Base-by-base conservation (phyloP, 1,140 invertebrate species). In the Trachymyrmex cornetzi region DNA sequence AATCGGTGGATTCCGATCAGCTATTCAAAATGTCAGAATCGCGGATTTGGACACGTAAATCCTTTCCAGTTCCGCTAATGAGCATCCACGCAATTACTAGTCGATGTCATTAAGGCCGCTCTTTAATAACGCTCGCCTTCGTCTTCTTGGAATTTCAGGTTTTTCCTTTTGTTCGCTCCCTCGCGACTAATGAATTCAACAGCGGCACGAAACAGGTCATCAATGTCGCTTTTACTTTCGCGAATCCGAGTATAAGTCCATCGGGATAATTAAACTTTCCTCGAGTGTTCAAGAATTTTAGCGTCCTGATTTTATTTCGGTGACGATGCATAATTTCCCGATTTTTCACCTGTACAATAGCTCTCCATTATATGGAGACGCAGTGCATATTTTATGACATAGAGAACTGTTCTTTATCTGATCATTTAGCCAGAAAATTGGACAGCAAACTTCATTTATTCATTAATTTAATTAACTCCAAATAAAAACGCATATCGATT, bases 111-210 rank as follows among this genome's bases (percentile, higher is more conserved):
- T 71, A 72, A 55, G 24, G n/a, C 22, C 38, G 64, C 50, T 81
- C 79, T 81, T 81, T 71, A 81, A 57, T 44, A 69, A 66, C 64
- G 50, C 24, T 22, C 19, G 2, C 12, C 24, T 11, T 22, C 19
- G 5, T 38, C 24, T 75, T 75, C 38, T 16, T 30, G 38, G 81
- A 63, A 77, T 63, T 50, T 30, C 71, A 55, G 55, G 0, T 38
- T 27, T 77, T 77, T 77, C 22, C 48, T 53, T 50, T 44, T 44
- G 34, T 24, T 64, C 16, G 30, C 44, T 27, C 5, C 24, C 34
- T n/a, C 74, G 48, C 61, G 27, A 55, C 30, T 81, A 71, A 81
- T 72, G 64, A 81, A 81, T 81, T 81, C 22, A 81, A 71, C 66
- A 24, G 50, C 48, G 64, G 34, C 79, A 72, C 66, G 79, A 57